phyloP scores from a whole-genome alignment of 2,888 invertebrate species.

The Julus scandinavius region DNA sequence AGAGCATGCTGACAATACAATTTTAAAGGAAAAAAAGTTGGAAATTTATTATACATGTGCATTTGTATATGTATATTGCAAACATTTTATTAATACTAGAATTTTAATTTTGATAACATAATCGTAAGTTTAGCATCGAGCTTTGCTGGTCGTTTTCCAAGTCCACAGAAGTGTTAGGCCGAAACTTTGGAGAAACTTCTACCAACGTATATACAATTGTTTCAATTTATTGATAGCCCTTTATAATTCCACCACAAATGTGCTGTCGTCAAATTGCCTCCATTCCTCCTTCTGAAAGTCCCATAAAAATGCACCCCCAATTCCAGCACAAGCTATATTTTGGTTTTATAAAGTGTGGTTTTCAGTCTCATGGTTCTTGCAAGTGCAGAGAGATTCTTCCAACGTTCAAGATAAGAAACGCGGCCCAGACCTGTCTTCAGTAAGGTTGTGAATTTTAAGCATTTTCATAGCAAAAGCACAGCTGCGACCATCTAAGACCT shows the following conservation, averaged over 20 bases:
- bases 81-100: no score
- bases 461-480: constrained; percentile 33
- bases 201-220: no score
- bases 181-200: no score
- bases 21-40: no score
- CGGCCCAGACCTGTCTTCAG: constrained; percentile 5
- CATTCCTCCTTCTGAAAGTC: background rate
- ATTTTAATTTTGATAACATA: no score
- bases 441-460: constrained; percentile 33
- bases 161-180: no score
- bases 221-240: background rate
- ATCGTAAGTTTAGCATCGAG: no score
- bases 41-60: no score
- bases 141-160: no score
- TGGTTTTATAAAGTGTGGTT: constrained; percentile 24
- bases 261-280: background rate
- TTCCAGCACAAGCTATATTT: constrained; percentile 3
- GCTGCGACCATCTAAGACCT: constrained; percentile 42
- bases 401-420: background rate
- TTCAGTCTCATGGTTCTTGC: background rate
- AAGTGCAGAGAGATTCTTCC: background rate
- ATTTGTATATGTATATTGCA: no score
- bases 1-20: no score
- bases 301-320: background rate
- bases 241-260: background rate